Evolutionary conservation across 35 echinoderm and acorn worm genomes (phyloP).

Genomic region (Chiridota heheva): DNA sequence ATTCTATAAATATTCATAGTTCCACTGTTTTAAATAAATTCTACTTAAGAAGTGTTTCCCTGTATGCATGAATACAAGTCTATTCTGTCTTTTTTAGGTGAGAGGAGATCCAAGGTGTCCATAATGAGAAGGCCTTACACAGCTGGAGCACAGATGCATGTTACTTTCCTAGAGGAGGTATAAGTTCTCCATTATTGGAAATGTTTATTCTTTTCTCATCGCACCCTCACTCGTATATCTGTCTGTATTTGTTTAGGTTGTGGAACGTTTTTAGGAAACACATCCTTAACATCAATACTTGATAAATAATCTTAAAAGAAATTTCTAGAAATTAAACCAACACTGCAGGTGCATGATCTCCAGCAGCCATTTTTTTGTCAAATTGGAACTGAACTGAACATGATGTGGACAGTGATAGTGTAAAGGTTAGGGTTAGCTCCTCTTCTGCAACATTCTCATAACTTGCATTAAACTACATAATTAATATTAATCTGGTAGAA

Average conservation of each 20-base stretch:
- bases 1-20: too few species aligned
- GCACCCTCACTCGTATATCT: too few species aligned
- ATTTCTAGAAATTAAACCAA: neutral
- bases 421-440: neutral
- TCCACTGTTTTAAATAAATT: too few species aligned
- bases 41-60: neutral
- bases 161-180: constrained; percentile 76
- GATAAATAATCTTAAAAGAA: neutral
- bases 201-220: too few species aligned
- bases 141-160: constrained; percentile 56
- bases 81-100: neutral
- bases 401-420: neutral
- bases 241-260: neutral
- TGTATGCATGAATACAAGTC: neutral
- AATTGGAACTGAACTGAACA: neutral
- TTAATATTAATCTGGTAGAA: too few species aligned
- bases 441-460: neutral
- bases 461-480: too few species aligned
- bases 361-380: neutral
- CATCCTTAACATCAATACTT: neutral
- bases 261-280: neutral
- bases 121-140: constrained; percentile 52
- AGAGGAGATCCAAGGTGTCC: constrained; percentile 21
- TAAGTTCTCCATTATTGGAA: neutral
- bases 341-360: neutral